Percentiles rank a stretch among this genome's conserved stretches.
phyloP scores from a whole-genome alignment of 2,113 vertebrate species.

The Dasyornis broadbenti region DNA sequence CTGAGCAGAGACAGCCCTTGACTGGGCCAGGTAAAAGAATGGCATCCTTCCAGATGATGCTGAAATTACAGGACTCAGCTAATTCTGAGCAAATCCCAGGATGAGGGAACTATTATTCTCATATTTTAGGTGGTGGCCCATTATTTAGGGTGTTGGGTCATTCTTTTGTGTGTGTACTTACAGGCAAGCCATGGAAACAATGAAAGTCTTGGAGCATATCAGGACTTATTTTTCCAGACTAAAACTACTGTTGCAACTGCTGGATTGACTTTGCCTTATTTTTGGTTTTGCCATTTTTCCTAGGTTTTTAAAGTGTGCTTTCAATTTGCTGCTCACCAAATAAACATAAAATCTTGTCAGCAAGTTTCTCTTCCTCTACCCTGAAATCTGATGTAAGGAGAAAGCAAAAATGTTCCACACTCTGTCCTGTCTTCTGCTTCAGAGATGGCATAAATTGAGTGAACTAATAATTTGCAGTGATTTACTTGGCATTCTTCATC shows the following conservation, averaged over 20 bases:
- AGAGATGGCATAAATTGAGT: neutral
- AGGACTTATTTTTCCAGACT: neutral
- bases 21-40: neutral
- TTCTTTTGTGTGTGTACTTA: neutral
- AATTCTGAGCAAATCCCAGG: neutral
- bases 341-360: constrained; percentile 20
- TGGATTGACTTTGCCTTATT: neutral
- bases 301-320: neutral
- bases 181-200: neutral
- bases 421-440: neutral
- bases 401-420: neutral
- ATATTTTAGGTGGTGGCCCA: neutral
- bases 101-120: neutral
- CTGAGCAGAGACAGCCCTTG: neutral
- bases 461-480: neutral
- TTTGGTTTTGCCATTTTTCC: neutral
- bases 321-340: constrained; percentile 23
- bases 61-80: neutral
- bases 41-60: neutral
- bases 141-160: neutral
- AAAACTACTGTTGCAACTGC: neutral
- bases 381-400: neutral
- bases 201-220: neutral
- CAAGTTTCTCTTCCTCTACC: neutral
- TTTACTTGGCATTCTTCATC: neutral